Conservation (phyloP, 2,888 invertebrate genomes). For the Nipponacmea schrenckii region DNA sequence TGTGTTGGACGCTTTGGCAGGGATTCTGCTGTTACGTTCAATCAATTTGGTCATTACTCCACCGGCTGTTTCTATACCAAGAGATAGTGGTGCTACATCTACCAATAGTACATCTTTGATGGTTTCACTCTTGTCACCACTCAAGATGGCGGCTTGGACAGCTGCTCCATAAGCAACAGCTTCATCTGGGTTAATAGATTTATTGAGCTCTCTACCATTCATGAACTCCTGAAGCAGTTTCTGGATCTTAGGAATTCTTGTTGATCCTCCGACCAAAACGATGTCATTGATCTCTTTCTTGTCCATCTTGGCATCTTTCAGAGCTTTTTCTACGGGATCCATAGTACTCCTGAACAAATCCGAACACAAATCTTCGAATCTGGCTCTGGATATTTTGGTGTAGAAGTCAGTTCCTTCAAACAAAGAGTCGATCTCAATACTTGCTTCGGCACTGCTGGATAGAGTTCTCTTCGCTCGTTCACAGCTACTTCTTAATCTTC, state of each 20-base stretch:
- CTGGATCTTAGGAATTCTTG: slow-evolving; percentile 96
- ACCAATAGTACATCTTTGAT: slow-evolving; percentile 88
- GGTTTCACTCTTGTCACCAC: slow-evolving; percentile 73
- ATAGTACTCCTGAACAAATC: slow-evolving; percentile 93
- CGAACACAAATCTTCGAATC: slow-evolving; percentile 94
- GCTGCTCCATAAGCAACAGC: slow-evolving; percentile 81
- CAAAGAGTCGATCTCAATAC: slow-evolving; percentile 90
- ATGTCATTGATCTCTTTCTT: slow-evolving; percentile 75
- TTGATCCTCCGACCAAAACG: slow-evolving; percentile 86
- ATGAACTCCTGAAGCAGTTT: slow-evolving; percentile 80
- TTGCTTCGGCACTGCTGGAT: slow-evolving; percentile 69
- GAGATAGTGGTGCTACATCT: slow-evolving; percentile 70
- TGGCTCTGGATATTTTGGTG: slow-evolving; percentile 89
- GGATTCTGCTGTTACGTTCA: slow-evolving; percentile 62
- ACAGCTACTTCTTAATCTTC: slow-evolving; percentile 89
- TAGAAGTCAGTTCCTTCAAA: slow-evolving; percentile 95
- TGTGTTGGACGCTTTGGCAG: slow-evolving; percentile 59
- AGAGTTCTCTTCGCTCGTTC: slow-evolving; percentile 74
- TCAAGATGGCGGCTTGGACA: slow-evolving; percentile 74
- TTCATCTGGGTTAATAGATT: slow-evolving; percentile 90
- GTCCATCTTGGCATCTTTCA: slow-evolving; percentile 95
- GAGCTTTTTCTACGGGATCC: slow-evolving; percentile 93
- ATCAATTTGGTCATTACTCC: slow-evolving; percentile 56
- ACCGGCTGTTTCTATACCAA: slow-evolving; percentile 73
- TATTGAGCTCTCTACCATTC: slow-evolving; percentile 87